Conservation (phyloP, 2,797 vertebrate species). For the Melanotaenia parkinsoni region DNA sequence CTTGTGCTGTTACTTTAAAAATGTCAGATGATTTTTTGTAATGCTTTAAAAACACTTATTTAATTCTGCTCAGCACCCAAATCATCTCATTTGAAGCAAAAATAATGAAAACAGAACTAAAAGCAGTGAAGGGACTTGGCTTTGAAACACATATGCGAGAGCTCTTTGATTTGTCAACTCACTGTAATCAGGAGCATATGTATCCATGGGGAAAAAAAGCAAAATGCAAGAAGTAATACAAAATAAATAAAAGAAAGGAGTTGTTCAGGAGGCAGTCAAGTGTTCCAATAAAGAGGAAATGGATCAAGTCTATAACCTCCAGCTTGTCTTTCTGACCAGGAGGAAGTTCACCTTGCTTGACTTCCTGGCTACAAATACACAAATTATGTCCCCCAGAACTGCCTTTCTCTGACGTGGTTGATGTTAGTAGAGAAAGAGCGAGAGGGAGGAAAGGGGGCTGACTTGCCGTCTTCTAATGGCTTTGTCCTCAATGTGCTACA, state of each 20-base stretch:
- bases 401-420: conserved; percentile 18
- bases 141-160: conserved; percentile 52
- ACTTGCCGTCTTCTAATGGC: conserved; percentile 41
- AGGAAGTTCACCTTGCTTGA: conserved; percentile 46
- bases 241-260: conserved; percentile 2
- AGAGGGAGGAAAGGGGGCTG: not conserved
- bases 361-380: conserved; percentile 42
- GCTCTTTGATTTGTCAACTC: conserved; percentile 55
- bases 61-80: conserved; percentile 34
- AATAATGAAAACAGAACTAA: not conserved
- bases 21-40: not conserved
- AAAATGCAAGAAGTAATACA: conserved; percentile 9
- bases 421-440: conserved; percentile 27
- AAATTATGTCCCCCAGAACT: conserved; percentile 27
- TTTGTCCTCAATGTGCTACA: conserved; percentile 55
- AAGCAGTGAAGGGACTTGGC: conserved; percentile 39
- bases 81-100: not conserved
- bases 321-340: conserved; percentile 14
- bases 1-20: not conserved
- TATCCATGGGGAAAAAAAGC: conserved; percentile 22
- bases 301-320: conserved; percentile 6
- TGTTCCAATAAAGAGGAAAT: conserved; percentile 3
- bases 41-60: conserved; percentile 40
- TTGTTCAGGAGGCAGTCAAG: conserved; percentile 32
- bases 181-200: conserved; percentile 66